phyloP scores from a whole-genome alignment of 2,797 vertebrate genomes.

The Helicolenus hilgendorfi region DNA sequence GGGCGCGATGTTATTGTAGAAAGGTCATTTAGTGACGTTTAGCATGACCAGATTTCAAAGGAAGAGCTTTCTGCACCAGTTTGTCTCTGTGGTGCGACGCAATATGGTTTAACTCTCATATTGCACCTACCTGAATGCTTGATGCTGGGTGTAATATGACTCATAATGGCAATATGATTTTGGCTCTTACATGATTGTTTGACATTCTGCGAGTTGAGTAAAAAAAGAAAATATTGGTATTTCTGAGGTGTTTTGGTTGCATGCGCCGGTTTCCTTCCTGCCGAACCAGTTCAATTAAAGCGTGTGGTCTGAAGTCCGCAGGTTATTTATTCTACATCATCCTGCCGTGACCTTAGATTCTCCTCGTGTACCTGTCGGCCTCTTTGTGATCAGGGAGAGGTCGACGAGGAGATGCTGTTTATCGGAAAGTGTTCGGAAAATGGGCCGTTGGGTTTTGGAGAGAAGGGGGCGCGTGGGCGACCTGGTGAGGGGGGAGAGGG shows the following conservation, averaged over 20 bases:
- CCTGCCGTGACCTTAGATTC: neutral
- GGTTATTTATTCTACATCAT: constrained; percentile 19
- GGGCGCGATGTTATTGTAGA: neutral
- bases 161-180: constrained; percentile 82
- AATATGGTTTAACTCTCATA: constrained; percentile 70
- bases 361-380: constrained; percentile 2
- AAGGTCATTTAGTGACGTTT: neutral
- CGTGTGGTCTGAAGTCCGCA: constrained; percentile 6
- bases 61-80: constrained; percentile 30
- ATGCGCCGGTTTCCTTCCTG: constrained; percentile 55
- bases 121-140: constrained; percentile 71
- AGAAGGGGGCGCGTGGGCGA: constrained; percentile 91
- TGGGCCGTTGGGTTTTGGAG: constrained; percentile 79
- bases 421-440: constrained; percentile 88
- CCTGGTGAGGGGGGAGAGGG: constrained; percentile 84
- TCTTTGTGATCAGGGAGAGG: constrained; percentile 9
- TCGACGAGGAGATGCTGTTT: constrained; percentile 64
- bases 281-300: neutral
- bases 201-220: constrained; percentile 33
- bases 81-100: constrained; percentile 37
- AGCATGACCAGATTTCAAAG: constrained; percentile 24
- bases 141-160: constrained; percentile 73
- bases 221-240: constrained; percentile 1
- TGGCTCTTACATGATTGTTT: constrained; percentile 61
- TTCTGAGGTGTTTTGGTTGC: constrained; percentile 31